Evolutionary conservation across 1,140 invertebrate species (phyloP).

Genomic region (Aphelenchoides fujianensis): DNA sequence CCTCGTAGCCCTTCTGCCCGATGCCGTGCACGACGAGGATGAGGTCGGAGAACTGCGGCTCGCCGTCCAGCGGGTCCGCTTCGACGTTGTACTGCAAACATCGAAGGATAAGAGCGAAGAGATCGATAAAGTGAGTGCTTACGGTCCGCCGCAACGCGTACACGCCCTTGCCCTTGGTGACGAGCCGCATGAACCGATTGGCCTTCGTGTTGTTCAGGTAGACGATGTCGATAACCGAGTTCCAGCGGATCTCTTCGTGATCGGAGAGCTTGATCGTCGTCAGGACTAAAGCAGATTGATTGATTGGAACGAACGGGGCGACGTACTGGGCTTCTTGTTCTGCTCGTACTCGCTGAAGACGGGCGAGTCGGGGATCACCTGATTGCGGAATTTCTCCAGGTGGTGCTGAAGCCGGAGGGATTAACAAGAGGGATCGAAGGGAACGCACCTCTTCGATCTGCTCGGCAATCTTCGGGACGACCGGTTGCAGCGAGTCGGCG

Average conservation of each 20-base stretch:
- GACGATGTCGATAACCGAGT: conserved; percentile 57
- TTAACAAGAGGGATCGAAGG: too few species aligned
- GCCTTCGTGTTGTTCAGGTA: conserved; percentile 41
- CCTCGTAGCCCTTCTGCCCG: conserved; percentile 62
- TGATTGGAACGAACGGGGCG: background rate
- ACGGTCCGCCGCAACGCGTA: conserved; percentile 1
- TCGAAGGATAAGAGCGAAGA: too few species aligned
- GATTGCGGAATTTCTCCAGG: conserved; percentile 54
- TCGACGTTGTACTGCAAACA: conserved; percentile 45
- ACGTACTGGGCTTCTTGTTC: conserved; percentile 59
- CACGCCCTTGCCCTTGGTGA: conserved; percentile 35
- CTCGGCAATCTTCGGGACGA: conserved; percentile 53
- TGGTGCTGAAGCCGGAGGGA: too few species aligned
- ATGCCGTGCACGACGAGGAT: conserved; percentile 62
- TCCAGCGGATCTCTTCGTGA: conserved; percentile 57
- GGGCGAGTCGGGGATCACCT: conserved; percentile 58
- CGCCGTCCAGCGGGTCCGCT: conserved; percentile 41
- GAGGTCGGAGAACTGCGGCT: conserved; percentile 52
- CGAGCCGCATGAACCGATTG: conserved; percentile 42
- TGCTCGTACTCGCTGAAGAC: conserved; percentile 57
- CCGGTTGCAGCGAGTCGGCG: conserved; percentile 49
- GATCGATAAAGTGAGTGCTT: too few species aligned
- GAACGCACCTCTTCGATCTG: conserved; percentile 54
- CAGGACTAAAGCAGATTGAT: conserved; percentile 46
- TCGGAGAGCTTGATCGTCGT: conserved; percentile 55